Base-by-base conservation (phyloP, 2,888 invertebrate species). In the Drosophila fungiperda region DNA sequence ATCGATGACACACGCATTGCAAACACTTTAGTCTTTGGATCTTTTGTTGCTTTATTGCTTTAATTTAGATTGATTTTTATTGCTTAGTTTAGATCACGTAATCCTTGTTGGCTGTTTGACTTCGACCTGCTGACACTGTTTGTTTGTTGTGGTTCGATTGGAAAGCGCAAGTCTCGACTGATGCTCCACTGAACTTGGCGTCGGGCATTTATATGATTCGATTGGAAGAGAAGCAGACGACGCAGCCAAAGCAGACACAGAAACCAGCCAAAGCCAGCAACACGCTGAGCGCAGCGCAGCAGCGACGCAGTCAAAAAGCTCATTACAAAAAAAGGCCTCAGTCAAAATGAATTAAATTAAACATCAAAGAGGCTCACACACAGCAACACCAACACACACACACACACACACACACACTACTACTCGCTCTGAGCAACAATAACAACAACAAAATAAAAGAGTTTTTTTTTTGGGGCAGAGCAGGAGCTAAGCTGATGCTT, bases 21-120 rank as follows among this genome's bases (percentile, higher is more conserved):
- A 60, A 77, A 50, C 76, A 78, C 63, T 81, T 38, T 55, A 83
- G 80, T 82, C 73, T 73, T 68, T 61, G 32, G 32, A 48, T 74
- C 61, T 80, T 66, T 45, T 23, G 15, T 15, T 53, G 40, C 61
- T 17, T 3, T 53, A 12, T n/a, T 12, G 38, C 3, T n/a, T 36
- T 38, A 9, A 40, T n/a, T 49, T 29, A 6, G 38, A 26, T 38
- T 55, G 26, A 15, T 40, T 57, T 49, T 49, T 32, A 15, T 38
- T 35, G 38, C 95, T 20, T 89, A 96, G 71, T 54, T 65, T 64
- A 59, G 63, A 73, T 68, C 70, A 95, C 89, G 79, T 90, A 87
- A 90, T 89, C 90, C 90, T 86, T 83, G 67, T 76, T 69, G 71
- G 54, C n/a, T 20, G 17, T 36, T 26, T 7, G 36, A 54, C 63